Conservation (phyloP, 2,113 vertebrate genomes). For the Ophiodon elongatus region DNA sequence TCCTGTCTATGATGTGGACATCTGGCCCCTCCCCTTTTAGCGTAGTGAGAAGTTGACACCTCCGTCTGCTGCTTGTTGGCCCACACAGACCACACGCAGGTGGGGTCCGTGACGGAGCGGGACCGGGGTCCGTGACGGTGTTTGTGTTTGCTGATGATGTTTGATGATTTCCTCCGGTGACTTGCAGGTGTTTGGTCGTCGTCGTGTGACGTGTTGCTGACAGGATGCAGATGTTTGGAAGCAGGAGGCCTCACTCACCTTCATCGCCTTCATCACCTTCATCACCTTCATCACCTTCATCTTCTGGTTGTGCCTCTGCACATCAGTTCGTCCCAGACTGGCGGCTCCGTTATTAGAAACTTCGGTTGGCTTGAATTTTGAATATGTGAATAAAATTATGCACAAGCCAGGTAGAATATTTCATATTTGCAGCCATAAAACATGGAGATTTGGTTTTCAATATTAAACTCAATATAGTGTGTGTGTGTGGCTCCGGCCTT, state of each 20-base stretch:
- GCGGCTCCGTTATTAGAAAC: no score
- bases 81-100: no score
- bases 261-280: no score
- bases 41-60: slow-evolving; percentile 35
- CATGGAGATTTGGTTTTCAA: background rate
- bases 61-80: slow-evolving; percentile 31
- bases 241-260: no score
- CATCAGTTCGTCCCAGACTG: no score
- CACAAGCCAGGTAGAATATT: no score
- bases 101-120: no score
- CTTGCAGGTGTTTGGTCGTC: slow-evolving; percentile 36
- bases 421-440: background rate
- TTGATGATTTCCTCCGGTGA: slow-evolving; percentile 33
- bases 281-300: no score
- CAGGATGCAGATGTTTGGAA: background rate
- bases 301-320: no score
- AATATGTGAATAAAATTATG: no score
- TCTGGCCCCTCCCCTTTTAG: slow-evolving; percentile 55
- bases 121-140: slow-evolving; percentile 23
- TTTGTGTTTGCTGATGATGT: slow-evolving; percentile 47
- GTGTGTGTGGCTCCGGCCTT: slow-evolving; percentile 4
- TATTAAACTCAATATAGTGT: slow-evolving; percentile 30
- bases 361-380: no score
- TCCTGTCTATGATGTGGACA: slow-evolving; percentile 24
- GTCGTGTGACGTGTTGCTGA: background rate